These are phyloP conservation scores for Grantiella picta DNA, from an alignment of 2,113 vertebrate genomes.

Conservation along the genomic window DNA sequence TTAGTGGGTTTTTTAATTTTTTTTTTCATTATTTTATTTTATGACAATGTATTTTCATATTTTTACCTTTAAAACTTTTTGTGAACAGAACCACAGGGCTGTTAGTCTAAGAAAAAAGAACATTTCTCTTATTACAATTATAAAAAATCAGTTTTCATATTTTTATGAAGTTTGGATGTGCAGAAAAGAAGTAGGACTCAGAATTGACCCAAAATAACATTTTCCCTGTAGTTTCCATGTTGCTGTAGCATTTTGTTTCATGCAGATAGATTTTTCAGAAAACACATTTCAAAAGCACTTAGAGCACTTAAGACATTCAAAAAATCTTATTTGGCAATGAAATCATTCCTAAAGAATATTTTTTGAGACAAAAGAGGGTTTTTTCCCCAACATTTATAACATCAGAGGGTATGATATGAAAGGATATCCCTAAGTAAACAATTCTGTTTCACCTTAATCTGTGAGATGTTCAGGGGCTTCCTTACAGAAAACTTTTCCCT, in stretches of 20 bases:
- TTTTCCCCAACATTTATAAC: neutral
- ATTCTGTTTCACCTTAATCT: neutral
- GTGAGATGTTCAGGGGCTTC: neutral
- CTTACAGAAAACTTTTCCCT: neutral
- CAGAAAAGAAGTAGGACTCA: neutral
- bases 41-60: neutral
- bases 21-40: neutral
- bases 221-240: neutral
- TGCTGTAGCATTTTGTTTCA: neutral
- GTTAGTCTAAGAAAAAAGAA: neutral
- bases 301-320: neutral
- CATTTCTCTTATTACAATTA: neutral
- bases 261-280: neutral
- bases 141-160: neutral
- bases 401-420: neutral
- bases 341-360: neutral
- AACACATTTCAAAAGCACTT: neutral
- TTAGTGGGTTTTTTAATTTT: fast-evolving
- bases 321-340: neutral
- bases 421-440: neutral
- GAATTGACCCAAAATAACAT: neutral
- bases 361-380: neutral
- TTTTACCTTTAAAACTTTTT: neutral
- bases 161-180: neutral
- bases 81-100: neutral